Percentiles rank a stretch among this genome's conserved stretches.
These are phyloP conservation scores for Glyptemys insculpta DNA, from an alignment of 2,797 vertebrate species.

Conservation along the genomic window DNA sequence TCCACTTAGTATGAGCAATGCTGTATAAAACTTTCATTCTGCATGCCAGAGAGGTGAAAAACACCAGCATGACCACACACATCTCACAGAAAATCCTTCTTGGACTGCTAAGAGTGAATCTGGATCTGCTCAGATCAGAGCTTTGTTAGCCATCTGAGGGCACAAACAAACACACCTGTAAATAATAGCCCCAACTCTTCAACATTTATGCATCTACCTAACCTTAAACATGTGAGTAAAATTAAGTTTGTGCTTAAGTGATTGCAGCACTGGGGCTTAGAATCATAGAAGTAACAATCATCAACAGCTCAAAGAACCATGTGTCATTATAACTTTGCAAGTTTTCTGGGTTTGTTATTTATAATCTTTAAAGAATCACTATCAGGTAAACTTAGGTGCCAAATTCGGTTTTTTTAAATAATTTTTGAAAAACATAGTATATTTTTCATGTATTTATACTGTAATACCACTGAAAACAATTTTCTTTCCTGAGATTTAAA, in stretches of 20 bases:
- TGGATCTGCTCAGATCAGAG: fast-evolving
- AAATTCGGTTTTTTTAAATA: not conserved
- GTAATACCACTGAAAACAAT: not conserved
- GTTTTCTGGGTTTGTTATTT: not conserved
- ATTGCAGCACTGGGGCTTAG: fast-evolving
- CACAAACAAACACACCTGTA: not conserved
- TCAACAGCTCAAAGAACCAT: not conserved
- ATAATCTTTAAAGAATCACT: not conserved
- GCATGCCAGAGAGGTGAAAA: fast-evolving
- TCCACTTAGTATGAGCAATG: fast-evolving
- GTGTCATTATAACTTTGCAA: fast-evolving
- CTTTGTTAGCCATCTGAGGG: fast-evolving
- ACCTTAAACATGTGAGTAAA: fast-evolving
- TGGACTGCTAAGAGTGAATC: fast-evolving
- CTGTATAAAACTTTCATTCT: not conserved
- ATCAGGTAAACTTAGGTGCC: not conserved
- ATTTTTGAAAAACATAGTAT: not conserved
- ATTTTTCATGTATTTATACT: not conserved
- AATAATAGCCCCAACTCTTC: not conserved
- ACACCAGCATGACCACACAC: fast-evolving
- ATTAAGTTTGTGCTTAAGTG: fast-evolving
- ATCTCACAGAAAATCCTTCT: fast-evolving
- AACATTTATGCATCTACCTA: not conserved
- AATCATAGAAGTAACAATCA: fast-evolving
- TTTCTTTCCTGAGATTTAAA: not conserved